These are phyloP conservation scores for Clarias magur DNA, from an alignment of 2,113 vertebrate genomes.

Conservation along the genomic window DNA sequence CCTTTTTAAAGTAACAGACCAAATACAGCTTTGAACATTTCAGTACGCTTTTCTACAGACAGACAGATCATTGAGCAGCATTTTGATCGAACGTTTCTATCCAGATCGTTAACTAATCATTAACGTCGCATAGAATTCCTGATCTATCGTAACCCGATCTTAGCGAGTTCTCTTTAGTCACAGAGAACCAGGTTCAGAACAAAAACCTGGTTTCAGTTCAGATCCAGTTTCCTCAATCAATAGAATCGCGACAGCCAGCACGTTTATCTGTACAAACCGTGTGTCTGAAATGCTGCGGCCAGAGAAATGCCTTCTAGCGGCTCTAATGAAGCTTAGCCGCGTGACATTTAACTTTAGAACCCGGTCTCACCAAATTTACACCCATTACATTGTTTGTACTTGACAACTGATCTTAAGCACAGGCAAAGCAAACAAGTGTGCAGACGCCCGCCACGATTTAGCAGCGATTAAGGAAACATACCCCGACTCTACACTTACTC, in stretches of 20 bases:
- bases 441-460: slow-evolving; percentile 5
- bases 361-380: background rate
- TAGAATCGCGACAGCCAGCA: background rate
- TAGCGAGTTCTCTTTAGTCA: background rate
- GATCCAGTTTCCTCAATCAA: background rate
- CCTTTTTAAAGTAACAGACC: background rate
- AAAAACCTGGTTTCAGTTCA: background rate
- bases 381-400: background rate
- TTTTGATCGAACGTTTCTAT: background rate
- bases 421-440: slow-evolving; percentile 31
- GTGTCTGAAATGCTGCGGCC: background rate
- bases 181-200: background rate
- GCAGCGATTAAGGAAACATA: background rate
- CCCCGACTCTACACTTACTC: background rate
- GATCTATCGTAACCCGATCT: background rate
- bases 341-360: no score
- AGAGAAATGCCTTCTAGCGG: background rate
- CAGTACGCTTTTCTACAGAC: background rate
- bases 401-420: background rate
- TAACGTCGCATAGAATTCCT: background rate
- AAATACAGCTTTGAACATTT: background rate
- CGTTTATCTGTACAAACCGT: background rate
- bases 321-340: background rate
- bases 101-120: background rate
- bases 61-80: background rate